Evolutionary conservation across 2,888 invertebrate species (phyloP).

Genomic region (Limnephilus rhombicus): DNA sequence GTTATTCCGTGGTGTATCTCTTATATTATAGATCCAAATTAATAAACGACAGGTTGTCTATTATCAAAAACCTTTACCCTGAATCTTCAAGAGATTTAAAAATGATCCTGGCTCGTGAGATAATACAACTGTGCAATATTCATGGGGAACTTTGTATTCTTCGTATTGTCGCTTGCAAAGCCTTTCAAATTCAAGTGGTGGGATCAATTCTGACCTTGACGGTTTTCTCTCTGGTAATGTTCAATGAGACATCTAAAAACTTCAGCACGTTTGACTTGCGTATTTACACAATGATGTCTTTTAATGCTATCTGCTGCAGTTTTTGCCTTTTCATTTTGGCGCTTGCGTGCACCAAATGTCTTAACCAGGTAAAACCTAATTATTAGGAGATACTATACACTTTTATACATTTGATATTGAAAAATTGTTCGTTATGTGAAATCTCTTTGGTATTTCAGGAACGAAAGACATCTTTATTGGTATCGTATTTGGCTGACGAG

Average conservation of each 20-base stretch:
- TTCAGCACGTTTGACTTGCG: background rate
- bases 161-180: too few species aligned
- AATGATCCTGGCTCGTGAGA: background rate
- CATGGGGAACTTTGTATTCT: too few species aligned
- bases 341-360: background rate
- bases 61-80: background rate
- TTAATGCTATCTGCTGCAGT: background rate
- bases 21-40: slow-evolving; percentile 6
- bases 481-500: slow-evolving; percentile 12
- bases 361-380: background rate
- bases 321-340: background rate
- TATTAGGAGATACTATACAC: background rate
- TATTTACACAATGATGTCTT: background rate
- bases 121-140: background rate
- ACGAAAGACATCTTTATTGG: background rate
- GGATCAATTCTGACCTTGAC: too few species aligned
- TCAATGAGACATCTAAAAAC: background rate
- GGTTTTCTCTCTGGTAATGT: too few species aligned
- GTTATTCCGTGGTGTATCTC: background rate
- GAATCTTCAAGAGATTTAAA: too few species aligned
- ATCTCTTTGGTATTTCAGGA: slow-evolving; percentile 8
- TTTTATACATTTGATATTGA: background rate
- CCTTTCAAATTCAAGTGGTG: too few species aligned
- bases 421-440: too few species aligned
- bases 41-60: background rate